Evolutionary conservation across 2,113 vertebrate species (phyloP), one percentile per base, ranked within the genome.

Genomic region (Gymnobelideus leadbeateri): DNA sequence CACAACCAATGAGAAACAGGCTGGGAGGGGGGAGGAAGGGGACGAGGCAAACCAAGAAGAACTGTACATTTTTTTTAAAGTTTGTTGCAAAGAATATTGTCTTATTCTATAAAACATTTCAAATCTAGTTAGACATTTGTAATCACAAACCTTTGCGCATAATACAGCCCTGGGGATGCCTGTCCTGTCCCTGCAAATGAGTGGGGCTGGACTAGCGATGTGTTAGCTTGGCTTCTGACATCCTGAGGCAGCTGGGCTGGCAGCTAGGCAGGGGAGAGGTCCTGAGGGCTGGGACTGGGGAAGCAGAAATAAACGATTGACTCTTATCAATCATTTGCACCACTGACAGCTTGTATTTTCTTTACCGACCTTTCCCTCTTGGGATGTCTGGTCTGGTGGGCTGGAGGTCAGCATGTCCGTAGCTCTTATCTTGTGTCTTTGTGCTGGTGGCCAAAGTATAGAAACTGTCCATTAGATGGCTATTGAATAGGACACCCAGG

Each of bases 31-130:
- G 37, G 96, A 97, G 96, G 92, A 91, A 93, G 95, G 90, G 96
- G 96, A 77, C 91, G 90, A 51, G 97, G 96, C 68, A 98, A 97
- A 96, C 95, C 93, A 96, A 95, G 91, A 92, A 96, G 97, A 98
- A 98, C 97, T 98, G 97, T 98, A 98, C 98, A 98, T 98, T 98
- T 98, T 98, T 98, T 98, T 98, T 94, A 97, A 98, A 98, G 98
- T 98, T 98, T 98, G 98, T 98, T 98, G 98, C 97, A 98, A 97
- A 98, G 97, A 98, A 98, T 98, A 98, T 98, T 98, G 98, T 98
- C 98, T 98, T 98, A 98, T 98, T 98, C 98, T 98, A 98, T 98
- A 98, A 98, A 98, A 98, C 98, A 98, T 98, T 98, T 98, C 98
- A 97, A 98, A 98, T 97, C 97, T 98, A 98, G 98, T 97, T 98